A percentile compares a stretch with the other conserved stretches of the same genome.
Conservation (phyloP, 1,140 invertebrate species). For the Myzus persicae region DNA sequence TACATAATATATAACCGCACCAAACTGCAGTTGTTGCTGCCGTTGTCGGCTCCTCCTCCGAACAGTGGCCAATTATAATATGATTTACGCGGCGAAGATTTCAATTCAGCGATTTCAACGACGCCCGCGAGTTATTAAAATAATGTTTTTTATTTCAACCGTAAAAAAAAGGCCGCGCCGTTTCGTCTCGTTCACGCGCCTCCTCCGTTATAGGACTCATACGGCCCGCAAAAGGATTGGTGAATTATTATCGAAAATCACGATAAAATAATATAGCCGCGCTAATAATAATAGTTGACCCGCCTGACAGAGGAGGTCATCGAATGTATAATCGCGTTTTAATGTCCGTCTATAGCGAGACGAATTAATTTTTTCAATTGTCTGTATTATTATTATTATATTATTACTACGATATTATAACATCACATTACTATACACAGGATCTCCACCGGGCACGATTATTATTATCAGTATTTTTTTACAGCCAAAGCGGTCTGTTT, state of each 20-base stretch:
- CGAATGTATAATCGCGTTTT: background rate
- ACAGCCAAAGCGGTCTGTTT: background rate
- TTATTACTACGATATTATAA: background rate
- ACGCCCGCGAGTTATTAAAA: background rate
- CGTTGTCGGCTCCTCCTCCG: background rate
- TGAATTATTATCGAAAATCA: background rate
- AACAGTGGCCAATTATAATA: slow-evolving; percentile 42
- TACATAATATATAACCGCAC: background rate
- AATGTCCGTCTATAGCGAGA: background rate
- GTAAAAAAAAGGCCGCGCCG: background rate
- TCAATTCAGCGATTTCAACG: background rate
- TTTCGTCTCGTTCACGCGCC: background rate
- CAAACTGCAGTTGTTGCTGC: background rate
- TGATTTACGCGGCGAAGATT: slow-evolving; percentile 20
- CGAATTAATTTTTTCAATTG: slow-evolving; percentile 29
- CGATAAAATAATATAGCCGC: background rate
- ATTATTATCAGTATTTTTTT: background rate
- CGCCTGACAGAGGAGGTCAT: background rate
- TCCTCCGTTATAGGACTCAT: background rate
- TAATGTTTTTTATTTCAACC: background rate
- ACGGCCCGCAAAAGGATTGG: background rate
- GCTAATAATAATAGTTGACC: slow-evolving; percentile 1
- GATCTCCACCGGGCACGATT: background rate
- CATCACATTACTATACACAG: background rate
- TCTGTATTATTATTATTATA: background rate